Percentiles rank a stretch among this genome's conserved stretches.
Evolutionary conservation across 2,113 vertebrate species (phyloP).

Genomic region (Eidolon helvum): DNA sequence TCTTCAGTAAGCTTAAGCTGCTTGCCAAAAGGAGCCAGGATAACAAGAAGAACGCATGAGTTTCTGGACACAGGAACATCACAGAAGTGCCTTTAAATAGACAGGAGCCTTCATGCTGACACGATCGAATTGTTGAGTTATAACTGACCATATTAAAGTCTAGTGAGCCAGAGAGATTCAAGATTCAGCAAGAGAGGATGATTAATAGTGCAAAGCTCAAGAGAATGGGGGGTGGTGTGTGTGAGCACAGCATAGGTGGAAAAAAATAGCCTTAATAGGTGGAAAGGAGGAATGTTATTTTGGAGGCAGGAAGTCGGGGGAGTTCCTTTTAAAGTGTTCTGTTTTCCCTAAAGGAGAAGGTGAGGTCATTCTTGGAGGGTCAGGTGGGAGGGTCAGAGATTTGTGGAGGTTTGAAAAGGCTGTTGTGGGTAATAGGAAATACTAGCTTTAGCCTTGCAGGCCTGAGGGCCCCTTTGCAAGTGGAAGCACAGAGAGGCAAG

Average conservation of each 20-base stretch:
- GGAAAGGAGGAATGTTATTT: constrained; percentile 59
- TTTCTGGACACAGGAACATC: constrained; percentile 91
- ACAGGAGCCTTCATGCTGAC: constrained; percentile 92
- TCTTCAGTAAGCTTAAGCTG: constrained; percentile 92
- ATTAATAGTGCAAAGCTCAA: neutral
- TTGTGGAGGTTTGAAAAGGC: constrained; percentile 2
- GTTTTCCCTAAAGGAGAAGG: constrained; percentile 45
- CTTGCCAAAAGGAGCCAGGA: constrained; percentile 91
- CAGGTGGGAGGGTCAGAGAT: constrained; percentile 14
- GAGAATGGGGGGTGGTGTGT: neutral
- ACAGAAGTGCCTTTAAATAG: constrained; percentile 93
- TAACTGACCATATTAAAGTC: constrained; percentile 71
- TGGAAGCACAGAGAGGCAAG: neutral
- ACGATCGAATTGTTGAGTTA: constrained; percentile 92
- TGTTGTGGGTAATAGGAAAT: neutral
- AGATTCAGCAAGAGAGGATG: neutral
- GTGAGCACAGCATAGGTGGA: neutral
- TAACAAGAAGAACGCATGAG: constrained; percentile 90
- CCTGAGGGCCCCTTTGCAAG: neutral
- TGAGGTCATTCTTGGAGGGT: constrained; percentile 59
- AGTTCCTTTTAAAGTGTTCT: constrained; percentile 48
- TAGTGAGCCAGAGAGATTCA: neutral
- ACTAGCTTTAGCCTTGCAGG: neutral
- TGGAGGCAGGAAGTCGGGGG: constrained; percentile 53
- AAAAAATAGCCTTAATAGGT: constrained; percentile 50